Base-by-base conservation (phyloP, 2,888 invertebrate species). In the Helobdella robusta region DNA sequence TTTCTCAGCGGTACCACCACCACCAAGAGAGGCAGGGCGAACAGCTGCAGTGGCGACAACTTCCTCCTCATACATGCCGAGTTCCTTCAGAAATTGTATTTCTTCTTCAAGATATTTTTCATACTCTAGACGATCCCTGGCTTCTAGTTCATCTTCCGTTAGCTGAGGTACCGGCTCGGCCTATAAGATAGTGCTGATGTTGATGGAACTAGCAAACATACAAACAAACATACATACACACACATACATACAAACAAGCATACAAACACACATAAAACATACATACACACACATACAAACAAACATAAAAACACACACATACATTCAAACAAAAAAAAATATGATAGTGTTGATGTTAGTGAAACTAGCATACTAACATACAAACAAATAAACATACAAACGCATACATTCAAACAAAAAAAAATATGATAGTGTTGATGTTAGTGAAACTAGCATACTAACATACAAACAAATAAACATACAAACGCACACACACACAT, bases 41-140 rank as follows among this genome's bases (percentile, higher is more conserved):
- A 25, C n/a, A 28, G 59, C 11, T 11, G 28, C 11, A 30, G 28
- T 11, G 11, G 23, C 44, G 18, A 40, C 18, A 18, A 40, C 76
- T n/a, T 74, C 74, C 5, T 79, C 78, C 52, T 75, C 75, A 32
- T 73, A 68, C 28, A 79, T 69, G 34, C 79, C 79, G 15, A 79
- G 73, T 59, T 75, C 74, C 40, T 77, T 70, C 30, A 79, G 73
- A 72, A 79, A 77, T 34, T 70, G 64, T 30, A 69, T 68, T 68
- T 78, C 78, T n/a, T 76, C 75, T 11, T 77, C 75, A 30, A 74
- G 58, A 68, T 73, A 79, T 8, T 70, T 68, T 20, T 75, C 70
- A 67, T 77, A 79, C 66, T 79, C 78, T 46, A 66, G 69, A 68
- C 73, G 77, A 70, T 73, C 73, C 23, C 74, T 72, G 66, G 69